Evolutionary conservation across 2,888 invertebrate genomes (phyloP).

Genomic region (Epinotia ramella): DNA sequence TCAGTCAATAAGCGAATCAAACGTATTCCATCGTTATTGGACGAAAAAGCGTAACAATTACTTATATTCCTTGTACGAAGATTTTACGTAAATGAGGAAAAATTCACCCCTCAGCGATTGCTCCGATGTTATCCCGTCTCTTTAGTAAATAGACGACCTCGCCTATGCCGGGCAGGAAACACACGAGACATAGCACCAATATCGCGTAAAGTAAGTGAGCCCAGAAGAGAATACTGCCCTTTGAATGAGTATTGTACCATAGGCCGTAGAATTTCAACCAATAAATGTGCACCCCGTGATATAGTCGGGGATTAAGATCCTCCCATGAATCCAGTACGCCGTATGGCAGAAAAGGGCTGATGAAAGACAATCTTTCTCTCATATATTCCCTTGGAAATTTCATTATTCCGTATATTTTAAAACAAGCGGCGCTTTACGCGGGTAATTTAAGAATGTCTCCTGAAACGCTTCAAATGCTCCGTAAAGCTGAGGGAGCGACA

Average conservation of each 20-base stretch:
- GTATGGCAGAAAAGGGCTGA: conserved; percentile 68
- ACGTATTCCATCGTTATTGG: conserved; percentile 49
- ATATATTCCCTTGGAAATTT: conserved; percentile 60
- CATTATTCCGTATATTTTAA: conserved; percentile 56
- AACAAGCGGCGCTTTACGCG: conserved; percentile 59
- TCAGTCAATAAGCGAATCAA: conserved; percentile 55
- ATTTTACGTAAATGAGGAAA: conserved; percentile 50
- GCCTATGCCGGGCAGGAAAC: conserved; percentile 82
- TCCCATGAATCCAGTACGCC: conserved; percentile 76
- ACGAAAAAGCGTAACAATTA: conserved; percentile 13
- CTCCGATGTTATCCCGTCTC: conserved; percentile 86
- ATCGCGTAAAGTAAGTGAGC: conserved; percentile 68
- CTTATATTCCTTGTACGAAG: background rate
- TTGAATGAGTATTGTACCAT: conserved; percentile 74
- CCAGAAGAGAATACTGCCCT: conserved; percentile 68
- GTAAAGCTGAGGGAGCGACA: conserved; percentile 60
- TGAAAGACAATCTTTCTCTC: conserved; percentile 60
- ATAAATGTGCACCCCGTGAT: conserved; percentile 78
- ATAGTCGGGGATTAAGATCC: conserved; percentile 73
- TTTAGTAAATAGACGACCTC: conserved; percentile 88
- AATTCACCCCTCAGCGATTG: conserved; percentile 83
- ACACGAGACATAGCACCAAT: conserved; percentile 76
- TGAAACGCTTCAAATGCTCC: conserved; percentile 62
- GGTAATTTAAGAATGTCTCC: conserved; percentile 65
- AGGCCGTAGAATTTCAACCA: conserved; percentile 82